Percentiles rank a stretch among this genome's conserved stretches.
Conservation (phyloP, 2,113 vertebrate genomes). For the Limnothrissa miodon region DNA sequence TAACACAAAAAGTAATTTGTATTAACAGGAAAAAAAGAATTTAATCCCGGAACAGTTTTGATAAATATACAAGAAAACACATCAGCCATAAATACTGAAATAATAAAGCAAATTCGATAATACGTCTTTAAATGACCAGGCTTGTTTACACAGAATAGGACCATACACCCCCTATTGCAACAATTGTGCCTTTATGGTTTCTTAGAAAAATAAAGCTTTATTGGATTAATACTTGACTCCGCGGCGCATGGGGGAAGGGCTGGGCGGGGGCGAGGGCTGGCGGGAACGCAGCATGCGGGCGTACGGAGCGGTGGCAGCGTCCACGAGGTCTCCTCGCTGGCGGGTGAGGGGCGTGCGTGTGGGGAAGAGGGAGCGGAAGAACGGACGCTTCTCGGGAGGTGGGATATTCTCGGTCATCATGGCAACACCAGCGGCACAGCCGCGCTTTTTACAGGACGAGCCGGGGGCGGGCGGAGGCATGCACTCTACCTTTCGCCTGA, state of each 20-base stretch:
- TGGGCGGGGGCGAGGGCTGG: constrained; percentile 66
- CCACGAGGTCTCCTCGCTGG: constrained; percentile 41
- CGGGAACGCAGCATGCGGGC: constrained; percentile 73
- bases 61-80: no score
- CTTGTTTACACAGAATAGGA: neutral
- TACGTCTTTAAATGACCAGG: neutral
- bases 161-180: neutral
- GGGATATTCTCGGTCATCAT: constrained; percentile 78
- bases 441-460: constrained; percentile 76
- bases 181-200: neutral
- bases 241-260: constrained; percentile 63
- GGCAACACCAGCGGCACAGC: constrained; percentile 55
- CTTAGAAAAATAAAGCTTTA: neutral
- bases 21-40: no score
- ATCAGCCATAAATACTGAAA: neutral
- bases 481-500: constrained; percentile 80
- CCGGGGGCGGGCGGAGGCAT: constrained; percentile 66
- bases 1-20: no score
- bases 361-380: constrained; percentile 78
- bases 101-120: neutral
- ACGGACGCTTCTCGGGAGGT: constrained; percentile 81
- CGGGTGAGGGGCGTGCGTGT: constrained; percentile 44
- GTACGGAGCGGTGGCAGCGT: constrained; percentile 66
- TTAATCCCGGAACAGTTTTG: no score
- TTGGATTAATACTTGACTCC: constrained; percentile 25